These are phyloP conservation scores for Leucopternis melanops DNA, from an alignment of 2,113 vertebrate genomes.

Conservation along the genomic window DNA sequence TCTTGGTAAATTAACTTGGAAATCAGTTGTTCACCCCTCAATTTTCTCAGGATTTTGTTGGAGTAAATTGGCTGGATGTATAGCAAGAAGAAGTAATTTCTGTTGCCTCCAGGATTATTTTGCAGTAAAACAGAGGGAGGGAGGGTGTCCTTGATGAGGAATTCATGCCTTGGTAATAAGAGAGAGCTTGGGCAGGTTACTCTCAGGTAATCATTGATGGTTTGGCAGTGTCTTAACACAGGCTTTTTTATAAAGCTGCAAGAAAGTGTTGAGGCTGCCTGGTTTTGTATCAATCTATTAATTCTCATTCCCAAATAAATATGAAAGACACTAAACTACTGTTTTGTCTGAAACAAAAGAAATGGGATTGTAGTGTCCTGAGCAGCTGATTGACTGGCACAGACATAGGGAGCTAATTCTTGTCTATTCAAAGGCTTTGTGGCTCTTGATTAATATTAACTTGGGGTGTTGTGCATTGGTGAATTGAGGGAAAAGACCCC, in stretches of 20 bases:
- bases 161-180: neutral
- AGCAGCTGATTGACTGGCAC: neutral
- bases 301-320: neutral
- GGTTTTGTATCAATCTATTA: neutral
- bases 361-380: neutral
- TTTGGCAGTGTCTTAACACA: neutral
- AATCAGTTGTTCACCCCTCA: accelerated
- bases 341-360: neutral
- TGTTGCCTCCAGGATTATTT: neutral
- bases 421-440: neutral
- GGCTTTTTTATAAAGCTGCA: neutral
- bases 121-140: neutral
- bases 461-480: neutral
- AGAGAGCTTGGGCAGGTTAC: neutral
- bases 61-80: neutral
- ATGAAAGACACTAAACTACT: neutral
- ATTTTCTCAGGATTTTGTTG: neutral
- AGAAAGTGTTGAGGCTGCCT: neutral
- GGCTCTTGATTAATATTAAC: neutral
- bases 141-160: neutral
- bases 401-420: neutral
- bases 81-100: neutral
- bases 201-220: neutral
- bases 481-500: neutral
- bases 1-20: neutral